Base-by-base conservation (phyloP, 2,888 invertebrate genomes). In the Hyposoter didymator region DNA sequence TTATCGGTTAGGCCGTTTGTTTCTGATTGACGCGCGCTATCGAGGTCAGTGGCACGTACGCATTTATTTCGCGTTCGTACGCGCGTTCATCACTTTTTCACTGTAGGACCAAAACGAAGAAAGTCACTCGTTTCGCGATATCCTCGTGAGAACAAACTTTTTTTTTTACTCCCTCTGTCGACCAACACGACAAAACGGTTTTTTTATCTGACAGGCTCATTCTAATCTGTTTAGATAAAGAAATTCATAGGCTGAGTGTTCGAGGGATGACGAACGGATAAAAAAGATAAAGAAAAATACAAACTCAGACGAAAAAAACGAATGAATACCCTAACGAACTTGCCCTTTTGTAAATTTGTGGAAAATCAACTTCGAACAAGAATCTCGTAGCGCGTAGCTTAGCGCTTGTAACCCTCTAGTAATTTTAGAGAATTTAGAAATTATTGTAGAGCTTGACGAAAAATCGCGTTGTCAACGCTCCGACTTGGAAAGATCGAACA, bases 41-140 rank as follows among this genome's bases (percentile, higher is more conserved):
- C 47, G 84, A 73, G 86, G 87, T 89, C 89, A 88, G 88, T 88
- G 88, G 89, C 88, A 88, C 87, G 88, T 87, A 87, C 85, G 85
- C 83, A 78, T 84, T 79, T 84, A 74, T 14, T 39, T 39, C 32
- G 47, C 67, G n/a, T 64, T 82, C 84, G 64, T n/a, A n/a, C 73
- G 64, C 73, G 82, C 66, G 22, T 72, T 70, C 45, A 28, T 35
- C 28, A 45, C 52, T 66, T 62, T 76, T 28, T 76, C 32, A 62
- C 43, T 75, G 70, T 8, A 39, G 39, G 82, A 67, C 14, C 45
- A 55, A 39, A 62, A 69, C 19, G 14, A 32, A 59, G 10, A 7
- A 12, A 28, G 67, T 28, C 69, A 70, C 62, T 69, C 28, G n/a
- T 75, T 66, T 74, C 78, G 78, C n/a, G n/a, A 12, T 67, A 35